phyloP scores from a whole-genome alignment of 2,113 vertebrate species.

The Corvus moneduloides region DNA sequence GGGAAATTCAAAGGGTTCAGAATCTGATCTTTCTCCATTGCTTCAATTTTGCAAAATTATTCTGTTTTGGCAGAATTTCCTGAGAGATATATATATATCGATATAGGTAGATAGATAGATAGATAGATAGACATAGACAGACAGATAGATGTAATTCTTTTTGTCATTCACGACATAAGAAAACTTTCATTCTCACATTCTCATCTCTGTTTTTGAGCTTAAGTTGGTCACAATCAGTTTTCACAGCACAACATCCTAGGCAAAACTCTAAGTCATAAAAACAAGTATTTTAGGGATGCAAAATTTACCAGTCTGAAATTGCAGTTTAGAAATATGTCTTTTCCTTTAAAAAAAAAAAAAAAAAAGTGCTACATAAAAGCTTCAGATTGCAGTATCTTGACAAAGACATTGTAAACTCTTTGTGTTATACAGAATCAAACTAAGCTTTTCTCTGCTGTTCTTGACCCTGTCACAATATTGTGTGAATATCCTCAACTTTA shows the following conservation, averaged over 20 bases:
- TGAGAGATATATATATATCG: background rate
- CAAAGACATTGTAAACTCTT: background rate
- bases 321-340: background rate
- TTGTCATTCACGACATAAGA: background rate
- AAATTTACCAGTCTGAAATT: background rate
- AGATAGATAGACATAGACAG: background rate
- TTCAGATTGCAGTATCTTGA: background rate
- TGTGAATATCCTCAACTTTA: background rate
- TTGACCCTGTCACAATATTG: background rate
- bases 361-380: background rate
- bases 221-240: background rate
- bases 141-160: background rate
- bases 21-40: background rate
- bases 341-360: background rate
- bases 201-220: background rate
- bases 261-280: background rate
- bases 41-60: slow-evolving; percentile 10
- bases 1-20: slow-evolving; percentile 8
- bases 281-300: background rate
- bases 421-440: background rate
- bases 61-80: background rate
- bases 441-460: background rate
- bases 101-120: background rate
- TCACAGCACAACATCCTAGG: background rate
- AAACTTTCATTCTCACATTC: background rate